phyloP scores from a whole-genome alignment of 2,797 vertebrate species.

The Chromobotia macracanthus region DNA sequence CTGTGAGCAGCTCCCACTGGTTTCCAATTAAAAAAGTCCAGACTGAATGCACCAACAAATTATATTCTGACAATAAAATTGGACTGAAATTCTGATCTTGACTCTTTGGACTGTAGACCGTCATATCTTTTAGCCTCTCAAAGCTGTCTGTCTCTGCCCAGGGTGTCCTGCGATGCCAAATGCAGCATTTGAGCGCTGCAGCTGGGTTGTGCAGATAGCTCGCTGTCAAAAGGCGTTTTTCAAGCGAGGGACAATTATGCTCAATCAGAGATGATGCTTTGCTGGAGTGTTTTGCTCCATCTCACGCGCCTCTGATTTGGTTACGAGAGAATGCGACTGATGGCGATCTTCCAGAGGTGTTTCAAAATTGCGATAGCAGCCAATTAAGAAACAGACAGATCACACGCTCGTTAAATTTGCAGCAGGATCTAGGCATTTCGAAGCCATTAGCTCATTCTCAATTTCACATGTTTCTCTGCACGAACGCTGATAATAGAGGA shows the following conservation, averaged over 20 bases:
- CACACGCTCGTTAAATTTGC: slow-evolving; percentile 31
- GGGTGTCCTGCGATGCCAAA: slow-evolving; percentile 16
- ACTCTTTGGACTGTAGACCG: slow-evolving; percentile 11
- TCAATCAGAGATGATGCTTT: slow-evolving; percentile 48
- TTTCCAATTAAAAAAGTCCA: background rate
- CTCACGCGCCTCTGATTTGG: slow-evolving; percentile 43
- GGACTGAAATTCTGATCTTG: slow-evolving; percentile 17
- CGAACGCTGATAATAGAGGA: slow-evolving; percentile 12
- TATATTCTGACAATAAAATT: slow-evolving; percentile 14
- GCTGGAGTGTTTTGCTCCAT: slow-evolving; percentile 40
- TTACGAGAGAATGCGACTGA: slow-evolving; percentile 42
- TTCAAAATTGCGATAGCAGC: slow-evolving; percentile 44
- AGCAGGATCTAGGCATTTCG: slow-evolving; percentile 17
- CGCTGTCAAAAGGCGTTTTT: slow-evolving; percentile 38
- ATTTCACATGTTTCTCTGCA: slow-evolving; percentile 23
- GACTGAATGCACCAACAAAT: slow-evolving; percentile 14
- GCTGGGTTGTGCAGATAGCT: slow-evolving; percentile 49
- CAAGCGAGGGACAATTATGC: slow-evolving; percentile 43
- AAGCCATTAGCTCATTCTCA: slow-evolving; percentile 13
- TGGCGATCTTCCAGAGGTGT: slow-evolving; percentile 45
- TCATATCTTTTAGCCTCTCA: slow-evolving; percentile 30
- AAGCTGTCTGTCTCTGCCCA: slow-evolving; percentile 11
- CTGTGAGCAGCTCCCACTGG: background rate
- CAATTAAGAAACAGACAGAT: slow-evolving; percentile 34
- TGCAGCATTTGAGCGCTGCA: slow-evolving; percentile 33